A percentile compares a stretch with the other conserved stretches of the same genome.
Conservation (phyloP, 2,888 invertebrate species). For the Heliconius aoede region DNA sequence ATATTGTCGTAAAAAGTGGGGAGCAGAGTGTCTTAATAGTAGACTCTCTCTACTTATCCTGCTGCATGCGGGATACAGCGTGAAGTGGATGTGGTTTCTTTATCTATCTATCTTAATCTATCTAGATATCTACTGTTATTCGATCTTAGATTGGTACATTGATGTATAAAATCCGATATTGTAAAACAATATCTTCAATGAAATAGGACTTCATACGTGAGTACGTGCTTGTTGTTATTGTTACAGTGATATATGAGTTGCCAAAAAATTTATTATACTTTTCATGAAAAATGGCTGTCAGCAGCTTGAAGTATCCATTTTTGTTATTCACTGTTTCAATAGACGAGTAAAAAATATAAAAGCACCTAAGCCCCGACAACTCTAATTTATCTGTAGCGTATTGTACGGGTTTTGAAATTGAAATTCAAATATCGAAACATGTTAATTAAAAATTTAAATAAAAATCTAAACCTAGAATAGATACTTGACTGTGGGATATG, state of each 20-base stretch:
- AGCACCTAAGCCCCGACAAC: not conserved
- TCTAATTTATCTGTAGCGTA: not conserved
- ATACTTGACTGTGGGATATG: no score
- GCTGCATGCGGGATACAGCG: not conserved
- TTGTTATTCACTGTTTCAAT: conserved; percentile 26
- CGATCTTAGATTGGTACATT: not conserved
- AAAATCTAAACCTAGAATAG: no score
- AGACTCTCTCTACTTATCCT: not conserved
- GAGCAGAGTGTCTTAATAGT: not conserved
- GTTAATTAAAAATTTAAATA: not conserved
- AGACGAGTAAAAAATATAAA: conserved; percentile 21
- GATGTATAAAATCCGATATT: conserved; percentile 21
- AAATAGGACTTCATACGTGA: conserved; percentile 43
- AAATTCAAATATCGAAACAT: not conserved
- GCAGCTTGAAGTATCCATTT: conserved; percentile 39
- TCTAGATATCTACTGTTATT: not conserved
- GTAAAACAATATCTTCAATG: conserved; percentile 32
- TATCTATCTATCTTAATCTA: not conserved
- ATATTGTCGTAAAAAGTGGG: not conserved
- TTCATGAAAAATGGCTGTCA: conserved; percentile 41
- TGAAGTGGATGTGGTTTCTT: not conserved
- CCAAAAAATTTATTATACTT: conserved; percentile 44
- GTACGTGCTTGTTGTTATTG: conserved; percentile 45
- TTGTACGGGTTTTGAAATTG: not conserved
- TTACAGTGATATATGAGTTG: conserved; percentile 46